Evolutionary conservation across 2,797 vertebrate genomes (phyloP).

Genomic region (Holocentrus rufus): DNA sequence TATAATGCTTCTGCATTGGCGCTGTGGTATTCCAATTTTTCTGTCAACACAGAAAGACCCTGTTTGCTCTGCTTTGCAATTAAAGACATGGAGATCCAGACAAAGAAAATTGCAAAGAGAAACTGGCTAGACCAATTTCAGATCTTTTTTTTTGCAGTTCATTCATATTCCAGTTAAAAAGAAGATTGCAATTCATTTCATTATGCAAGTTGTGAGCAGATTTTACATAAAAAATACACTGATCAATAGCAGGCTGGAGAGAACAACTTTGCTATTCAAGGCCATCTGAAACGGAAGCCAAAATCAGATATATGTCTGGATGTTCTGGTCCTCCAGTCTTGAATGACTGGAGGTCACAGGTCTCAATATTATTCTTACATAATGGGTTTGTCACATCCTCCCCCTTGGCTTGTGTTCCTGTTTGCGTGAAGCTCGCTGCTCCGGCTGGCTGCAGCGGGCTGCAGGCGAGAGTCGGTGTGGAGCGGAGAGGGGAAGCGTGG

Average conservation of each 20-base stretch:
- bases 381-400: constrained; percentile 33
- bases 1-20: neutral
- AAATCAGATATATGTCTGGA: constrained; percentile 3
- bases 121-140: neutral
- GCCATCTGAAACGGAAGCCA: constrained; percentile 5
- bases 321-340: constrained; percentile 16
- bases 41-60: neutral
- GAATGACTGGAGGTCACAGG: constrained; percentile 15
- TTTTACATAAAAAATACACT: neutral
- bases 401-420: constrained; percentile 39
- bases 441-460: constrained; percentile 37
- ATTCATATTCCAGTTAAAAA: neutral
- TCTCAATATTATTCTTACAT: constrained; percentile 22
- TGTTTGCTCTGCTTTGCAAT: neutral
- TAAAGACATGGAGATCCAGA: neutral
- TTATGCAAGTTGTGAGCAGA: neutral
- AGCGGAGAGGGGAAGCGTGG: constrained; percentile 32
- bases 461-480: neutral
- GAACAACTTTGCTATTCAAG: neutral
- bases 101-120: neutral
- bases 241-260: neutral
- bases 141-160: neutral
- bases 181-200: neutral
- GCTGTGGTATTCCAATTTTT: neutral
- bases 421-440: constrained; percentile 48